Evolutionary conservation across 2,797 vertebrate genomes (phyloP).

Genomic region (Sciurus carolinensis): DNA sequence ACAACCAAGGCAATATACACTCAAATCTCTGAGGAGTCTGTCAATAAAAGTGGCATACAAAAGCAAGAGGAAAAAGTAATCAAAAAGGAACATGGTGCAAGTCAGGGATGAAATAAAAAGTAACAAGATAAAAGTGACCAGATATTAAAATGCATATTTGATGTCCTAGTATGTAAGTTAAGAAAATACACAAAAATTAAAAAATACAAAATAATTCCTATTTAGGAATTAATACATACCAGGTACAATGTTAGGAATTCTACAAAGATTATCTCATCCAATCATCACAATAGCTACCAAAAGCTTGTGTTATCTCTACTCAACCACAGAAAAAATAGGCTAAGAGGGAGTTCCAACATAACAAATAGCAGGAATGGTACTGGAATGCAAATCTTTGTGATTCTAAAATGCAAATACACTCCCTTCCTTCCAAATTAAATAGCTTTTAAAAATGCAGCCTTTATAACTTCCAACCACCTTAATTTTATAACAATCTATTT

Average conservation of each 20-base stretch:
- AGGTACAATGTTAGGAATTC: neutral
- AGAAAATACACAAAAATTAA: neutral
- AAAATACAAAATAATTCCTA: neutral
- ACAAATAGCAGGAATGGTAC: neutral
- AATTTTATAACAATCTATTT: neutral
- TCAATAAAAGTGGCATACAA: neutral
- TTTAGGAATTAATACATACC: neutral
- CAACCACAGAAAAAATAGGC: neutral
- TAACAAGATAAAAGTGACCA: neutral
- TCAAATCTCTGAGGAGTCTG: neutral
- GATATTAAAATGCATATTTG: neutral
- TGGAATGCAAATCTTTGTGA: neutral
- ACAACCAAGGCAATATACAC: neutral
- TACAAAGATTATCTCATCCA: neutral
- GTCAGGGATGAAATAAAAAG: neutral
- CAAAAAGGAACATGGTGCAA: neutral
- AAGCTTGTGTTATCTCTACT: neutral
- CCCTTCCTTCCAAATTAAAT: neutral
- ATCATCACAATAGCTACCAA: neutral
- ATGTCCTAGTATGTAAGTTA: neutral
- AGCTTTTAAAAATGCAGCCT: neutral
- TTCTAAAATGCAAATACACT: neutral
- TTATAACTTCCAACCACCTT: neutral
- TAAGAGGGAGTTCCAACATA: neutral
- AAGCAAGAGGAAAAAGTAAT: neutral